A percentile compares a stretch with the other conserved stretches of the same genome.
Conservation (phyloP, 2,797 vertebrate genomes). For the Chanos chanos region DNA sequence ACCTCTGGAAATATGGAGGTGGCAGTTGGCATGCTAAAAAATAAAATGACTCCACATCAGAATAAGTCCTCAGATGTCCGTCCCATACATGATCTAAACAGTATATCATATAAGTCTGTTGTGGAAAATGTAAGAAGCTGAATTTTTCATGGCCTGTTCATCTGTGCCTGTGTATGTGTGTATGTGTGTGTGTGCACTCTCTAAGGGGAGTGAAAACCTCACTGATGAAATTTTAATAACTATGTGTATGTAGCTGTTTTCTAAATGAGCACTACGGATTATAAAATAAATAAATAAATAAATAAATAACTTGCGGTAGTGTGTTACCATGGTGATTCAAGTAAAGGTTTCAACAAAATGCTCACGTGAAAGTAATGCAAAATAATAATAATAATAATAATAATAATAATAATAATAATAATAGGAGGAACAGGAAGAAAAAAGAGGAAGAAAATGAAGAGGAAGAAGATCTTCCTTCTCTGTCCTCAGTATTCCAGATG, state of each 20-base stretch:
- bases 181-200: constrained; percentile 12
- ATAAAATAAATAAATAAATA: constrained; percentile 14
- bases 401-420: too few species aligned
- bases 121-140: constrained; percentile 26
- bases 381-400: too few species aligned
- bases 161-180: constrained; percentile 19
- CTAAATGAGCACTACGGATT: constrained; percentile 12
- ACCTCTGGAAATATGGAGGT: too few species aligned
- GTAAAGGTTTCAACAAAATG: constrained; percentile 13
- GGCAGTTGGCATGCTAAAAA: too few species aligned
- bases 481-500: too few species aligned
- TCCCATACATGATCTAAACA: constrained; percentile 18
- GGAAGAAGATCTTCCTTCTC: too few species aligned
- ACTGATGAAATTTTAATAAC: constrained; percentile 38
- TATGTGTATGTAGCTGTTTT: constrained; percentile 23
- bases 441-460: too few species aligned
- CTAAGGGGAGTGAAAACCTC: constrained; percentile 2
- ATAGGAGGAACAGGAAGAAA: too few species aligned
- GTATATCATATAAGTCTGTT: constrained; percentile 26
- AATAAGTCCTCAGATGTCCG: background rate
- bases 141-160: constrained; percentile 35
- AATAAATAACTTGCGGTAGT: too few species aligned
- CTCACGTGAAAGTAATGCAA: too few species aligned
- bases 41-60: too few species aligned
- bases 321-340: constrained; percentile 17